Evolutionary conservation across 2,113 vertebrate species (phyloP), one percentile per base, ranked within the genome.

Genomic region (Bujurquina vittata): DNA sequence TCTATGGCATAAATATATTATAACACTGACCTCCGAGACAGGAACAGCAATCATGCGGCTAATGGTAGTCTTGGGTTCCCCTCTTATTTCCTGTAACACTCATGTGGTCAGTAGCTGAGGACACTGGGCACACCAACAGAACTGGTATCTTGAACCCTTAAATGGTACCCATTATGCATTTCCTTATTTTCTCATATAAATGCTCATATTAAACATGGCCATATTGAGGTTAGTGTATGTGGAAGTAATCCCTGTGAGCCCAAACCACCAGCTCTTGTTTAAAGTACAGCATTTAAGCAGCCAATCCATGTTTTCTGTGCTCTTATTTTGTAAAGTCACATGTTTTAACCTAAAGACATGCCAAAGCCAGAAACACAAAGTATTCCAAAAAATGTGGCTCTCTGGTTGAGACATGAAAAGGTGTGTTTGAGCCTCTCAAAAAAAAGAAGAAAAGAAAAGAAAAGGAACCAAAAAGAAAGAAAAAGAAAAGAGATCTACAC

Each of bases 21-120:
- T 33, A 69, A 67, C 43, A 49, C 22, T 15, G 40, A 58, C 46
- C 46, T 8, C 33, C 11, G 46, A 87, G 61, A 80, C 75, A 75
- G 73, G 26, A 86, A 85, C 54, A 59, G 56, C 59, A 81, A 55
- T 62, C 67, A 46, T 46, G 26, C 58, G 33, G 63, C 78, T 85
- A 78, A 75, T 83, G 56, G 29, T 77, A 37, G 76, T 69, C 31
- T 59, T 18, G 37, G 55, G 67, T 77, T 69, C 43, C 52, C 35
- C 69, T 90, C 58, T 77, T 75, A 85, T 86, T 81, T 80, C 65
- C 76, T 69, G 1, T 69, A 75, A 80, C 10, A 33, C 43, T 85
- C 60, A 49, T 84, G 89, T 57, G 86, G 84, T 22, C 43, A 57
- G 12, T 56, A 60, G 75, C 83, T 79, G 43, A 84, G 65, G 75